Percentiles rank a stretch among this genome's conserved stretches.
Conservation (phyloP, 2,113 vertebrate species). For the Zapus hudsonius region DNA sequence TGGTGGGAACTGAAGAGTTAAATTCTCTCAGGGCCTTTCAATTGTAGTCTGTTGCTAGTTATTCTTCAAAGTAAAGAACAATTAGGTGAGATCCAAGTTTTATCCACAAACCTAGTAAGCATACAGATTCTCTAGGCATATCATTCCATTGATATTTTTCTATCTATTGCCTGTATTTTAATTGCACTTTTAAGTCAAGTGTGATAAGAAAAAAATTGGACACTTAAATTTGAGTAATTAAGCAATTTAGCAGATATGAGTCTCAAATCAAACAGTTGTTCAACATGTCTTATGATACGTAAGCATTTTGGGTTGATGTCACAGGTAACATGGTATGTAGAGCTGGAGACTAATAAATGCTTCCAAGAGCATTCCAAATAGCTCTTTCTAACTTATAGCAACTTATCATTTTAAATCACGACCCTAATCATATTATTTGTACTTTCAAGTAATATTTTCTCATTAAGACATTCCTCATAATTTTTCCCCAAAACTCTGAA, state of each 20-base stretch:
- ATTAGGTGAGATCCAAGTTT: neutral
- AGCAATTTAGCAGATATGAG: neutral
- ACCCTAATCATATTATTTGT: no score
- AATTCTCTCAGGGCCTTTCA: neutral
- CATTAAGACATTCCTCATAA: slow-evolving; percentile 54
- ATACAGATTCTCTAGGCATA: neutral
- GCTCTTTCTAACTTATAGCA: no score
- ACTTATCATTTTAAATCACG: no score
- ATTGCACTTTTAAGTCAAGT: neutral
- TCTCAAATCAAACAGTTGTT: neutral
- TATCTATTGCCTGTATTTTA: neutral
- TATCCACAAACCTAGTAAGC: neutral
- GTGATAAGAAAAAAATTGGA: neutral
- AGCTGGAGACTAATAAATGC: no score
- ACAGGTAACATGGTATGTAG: no score
- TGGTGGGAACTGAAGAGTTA: neutral
- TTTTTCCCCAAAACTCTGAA: neutral
- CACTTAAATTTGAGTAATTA: slow-evolving; percentile 16
- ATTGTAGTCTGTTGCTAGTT: neutral
- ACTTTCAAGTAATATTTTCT: slow-evolving; percentile 73
- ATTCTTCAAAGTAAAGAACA: neutral
- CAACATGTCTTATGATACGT: no score
- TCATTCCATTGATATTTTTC: neutral
- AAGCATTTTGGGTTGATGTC: no score
- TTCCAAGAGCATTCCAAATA: no score